Percentiles rank a stretch among this genome's conserved stretches.
These are phyloP conservation scores for Papilio glaucus DNA, from an alignment of 1,140 invertebrate species.

Conservation along the genomic window DNA sequence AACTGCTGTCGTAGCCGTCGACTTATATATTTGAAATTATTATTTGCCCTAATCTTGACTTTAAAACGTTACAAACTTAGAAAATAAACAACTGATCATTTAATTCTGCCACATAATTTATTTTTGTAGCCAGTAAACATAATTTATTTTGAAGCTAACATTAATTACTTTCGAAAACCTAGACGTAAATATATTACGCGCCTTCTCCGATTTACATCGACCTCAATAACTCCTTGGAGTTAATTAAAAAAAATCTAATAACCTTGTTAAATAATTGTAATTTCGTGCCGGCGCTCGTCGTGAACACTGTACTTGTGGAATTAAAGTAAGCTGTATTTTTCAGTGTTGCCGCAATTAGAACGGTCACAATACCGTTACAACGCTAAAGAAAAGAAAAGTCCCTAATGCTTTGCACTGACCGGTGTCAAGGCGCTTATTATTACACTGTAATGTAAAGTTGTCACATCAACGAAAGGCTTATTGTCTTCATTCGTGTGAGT, in stretches of 20 bases:
- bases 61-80: too few relatives aligned
- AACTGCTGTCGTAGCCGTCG: too few relatives aligned
- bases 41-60: too few relatives aligned
- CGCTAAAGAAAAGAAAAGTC: neutral
- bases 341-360: neutral
- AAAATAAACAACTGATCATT: too few relatives aligned
- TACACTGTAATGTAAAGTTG: too few relatives aligned
- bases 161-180: too few relatives aligned
- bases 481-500: too few relatives aligned
- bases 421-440: too few relatives aligned
- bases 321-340: neutral
- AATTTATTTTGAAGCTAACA: neutral
- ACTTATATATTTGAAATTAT: too few relatives aligned
- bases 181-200: neutral
- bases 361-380: neutral
- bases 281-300: neutral
- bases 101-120: neutral
- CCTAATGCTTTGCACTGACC: too few relatives aligned
- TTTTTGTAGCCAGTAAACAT: neutral
- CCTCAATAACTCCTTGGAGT: neutral
- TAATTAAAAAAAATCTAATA: neutral
- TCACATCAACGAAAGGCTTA: too few relatives aligned
- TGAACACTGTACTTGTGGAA: neutral
- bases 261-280: constrained; percentile 1
- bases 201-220: neutral